These are phyloP conservation scores for Ramphastos sulfuratus DNA, from an alignment of 2,113 vertebrate genomes.

Conservation along the genomic window DNA sequence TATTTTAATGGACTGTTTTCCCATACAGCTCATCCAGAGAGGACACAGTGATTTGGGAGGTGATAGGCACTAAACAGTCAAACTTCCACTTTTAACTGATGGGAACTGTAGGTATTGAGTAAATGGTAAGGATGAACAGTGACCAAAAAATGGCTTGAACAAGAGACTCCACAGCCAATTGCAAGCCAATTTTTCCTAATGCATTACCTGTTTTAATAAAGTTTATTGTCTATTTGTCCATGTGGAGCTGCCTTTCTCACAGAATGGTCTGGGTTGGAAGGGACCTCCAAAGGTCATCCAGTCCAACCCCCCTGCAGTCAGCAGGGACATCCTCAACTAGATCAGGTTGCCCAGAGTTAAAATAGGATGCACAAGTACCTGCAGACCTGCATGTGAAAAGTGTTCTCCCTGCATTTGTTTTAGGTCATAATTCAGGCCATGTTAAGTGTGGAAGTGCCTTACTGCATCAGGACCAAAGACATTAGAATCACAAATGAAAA, in stretches of 20 bases:
- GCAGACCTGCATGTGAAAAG: background rate
- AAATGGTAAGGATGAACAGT: background rate
- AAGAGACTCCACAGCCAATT: background rate
- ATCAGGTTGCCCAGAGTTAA: background rate
- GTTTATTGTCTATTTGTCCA: background rate
- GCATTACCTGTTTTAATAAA: background rate
- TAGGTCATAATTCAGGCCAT: background rate
- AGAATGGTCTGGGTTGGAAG: no score
- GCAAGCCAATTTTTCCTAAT: background rate
- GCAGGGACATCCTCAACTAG: no score
- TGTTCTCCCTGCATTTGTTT: background rate
- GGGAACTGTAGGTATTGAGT: background rate
- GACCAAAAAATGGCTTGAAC: background rate
- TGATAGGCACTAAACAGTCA: background rate
- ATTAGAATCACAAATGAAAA: background rate
- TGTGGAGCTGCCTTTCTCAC: background rate
- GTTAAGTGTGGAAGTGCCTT: background rate
- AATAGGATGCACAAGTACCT: background rate
- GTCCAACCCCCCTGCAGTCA: no score
- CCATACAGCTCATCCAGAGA: slow-evolving; percentile 1
- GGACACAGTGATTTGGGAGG: background rate
- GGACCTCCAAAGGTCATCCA: no score
- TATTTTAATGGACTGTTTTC: slow-evolving; percentile 46
- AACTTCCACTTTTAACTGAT: background rate
- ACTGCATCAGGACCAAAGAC: background rate